Evolutionary conservation across 2,797 vertebrate genomes (phyloP).

Genomic region (Lagorchestes hirsutus): DNA sequence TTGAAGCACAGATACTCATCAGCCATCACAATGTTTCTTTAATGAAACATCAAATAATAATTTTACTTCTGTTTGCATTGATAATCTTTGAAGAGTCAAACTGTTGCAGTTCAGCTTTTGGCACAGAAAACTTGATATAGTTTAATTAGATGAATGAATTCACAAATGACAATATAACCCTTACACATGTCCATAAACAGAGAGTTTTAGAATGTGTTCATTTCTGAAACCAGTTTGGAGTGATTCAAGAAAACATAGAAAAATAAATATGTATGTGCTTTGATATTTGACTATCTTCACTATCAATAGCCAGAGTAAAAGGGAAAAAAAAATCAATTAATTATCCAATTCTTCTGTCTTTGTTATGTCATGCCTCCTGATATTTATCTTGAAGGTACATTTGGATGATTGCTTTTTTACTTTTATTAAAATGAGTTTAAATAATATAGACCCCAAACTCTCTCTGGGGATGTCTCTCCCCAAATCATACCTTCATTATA

Average conservation of each 20-base stretch:
- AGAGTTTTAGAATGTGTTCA: conserved; percentile 27
- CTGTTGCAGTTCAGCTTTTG: neutral
- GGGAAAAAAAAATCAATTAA: conserved; percentile 14
- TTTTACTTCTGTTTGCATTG: conserved; percentile 50
- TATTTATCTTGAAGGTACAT: neutral
- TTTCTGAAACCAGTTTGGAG: conserved; percentile 16
- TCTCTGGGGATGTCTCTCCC: neutral
- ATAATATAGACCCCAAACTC: neutral
- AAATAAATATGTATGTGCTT: neutral
- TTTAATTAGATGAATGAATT: conserved; percentile 15
- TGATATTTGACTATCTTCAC: conserved; percentile 5
- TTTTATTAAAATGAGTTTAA: neutral
- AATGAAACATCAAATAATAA: conserved; percentile 38
- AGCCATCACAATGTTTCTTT: conserved; percentile 17
- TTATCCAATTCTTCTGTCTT: conserved; percentile 45
- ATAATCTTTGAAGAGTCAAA: conserved; percentile 28
- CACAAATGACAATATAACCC: neutral
- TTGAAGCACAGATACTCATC: conserved; percentile 1
- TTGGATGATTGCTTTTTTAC: neutral
- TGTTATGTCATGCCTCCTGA: neutral
- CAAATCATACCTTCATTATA: neutral
- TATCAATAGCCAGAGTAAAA: conserved; percentile 13
- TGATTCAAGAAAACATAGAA: conserved; percentile 4
- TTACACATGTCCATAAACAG: neutral
- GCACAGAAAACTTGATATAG: neutral